phyloP scores from a whole-genome alignment of 2,888 invertebrate genomes.

The Pantelozetes paolii region DNA sequence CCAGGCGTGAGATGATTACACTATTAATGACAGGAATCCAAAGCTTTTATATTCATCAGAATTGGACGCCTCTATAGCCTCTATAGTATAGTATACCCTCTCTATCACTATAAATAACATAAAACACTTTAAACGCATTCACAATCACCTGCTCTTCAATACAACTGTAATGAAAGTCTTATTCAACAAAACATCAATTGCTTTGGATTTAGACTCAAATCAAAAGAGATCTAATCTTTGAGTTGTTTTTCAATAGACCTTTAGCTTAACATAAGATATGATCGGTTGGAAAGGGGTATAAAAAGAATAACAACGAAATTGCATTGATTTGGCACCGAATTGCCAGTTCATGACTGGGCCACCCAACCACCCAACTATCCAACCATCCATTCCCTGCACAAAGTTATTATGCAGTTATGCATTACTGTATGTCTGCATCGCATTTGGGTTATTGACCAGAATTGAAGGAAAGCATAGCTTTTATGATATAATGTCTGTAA shows the following conservation, averaged over 20 bases:
- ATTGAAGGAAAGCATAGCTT: neutral
- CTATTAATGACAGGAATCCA: conserved; percentile 11
- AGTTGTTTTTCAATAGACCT: neutral
- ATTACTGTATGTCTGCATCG: neutral
- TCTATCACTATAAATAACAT: conserved; percentile 7
- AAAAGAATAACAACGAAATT: neutral
- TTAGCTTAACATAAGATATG: neutral
- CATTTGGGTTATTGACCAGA: conserved; percentile 33
- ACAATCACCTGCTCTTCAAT: neutral
- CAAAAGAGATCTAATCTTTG: neutral
- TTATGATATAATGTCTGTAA: conserved; percentile 6
- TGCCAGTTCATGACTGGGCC: conserved; percentile 18
- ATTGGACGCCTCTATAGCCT: conserved; percentile 7
- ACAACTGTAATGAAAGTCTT: neutral
- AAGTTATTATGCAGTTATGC: conserved; percentile 11
- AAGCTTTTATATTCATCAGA: conserved; percentile 5
- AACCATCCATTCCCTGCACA: conserved; percentile 5
- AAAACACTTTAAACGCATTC: neutral
- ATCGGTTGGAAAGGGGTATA: neutral
- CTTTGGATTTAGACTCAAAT: neutral
- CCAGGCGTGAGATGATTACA: conserved; percentile 21
- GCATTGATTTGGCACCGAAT: neutral
- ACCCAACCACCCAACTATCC: conserved; percentile 20
- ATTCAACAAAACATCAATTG: neutral
- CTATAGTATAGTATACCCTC: too few species aligned